Percentiles rank a stretch among this genome's conserved stretches.
Evolutionary conservation across 2,888 invertebrate species (phyloP).

Genomic region (Melanotus villosus): DNA sequence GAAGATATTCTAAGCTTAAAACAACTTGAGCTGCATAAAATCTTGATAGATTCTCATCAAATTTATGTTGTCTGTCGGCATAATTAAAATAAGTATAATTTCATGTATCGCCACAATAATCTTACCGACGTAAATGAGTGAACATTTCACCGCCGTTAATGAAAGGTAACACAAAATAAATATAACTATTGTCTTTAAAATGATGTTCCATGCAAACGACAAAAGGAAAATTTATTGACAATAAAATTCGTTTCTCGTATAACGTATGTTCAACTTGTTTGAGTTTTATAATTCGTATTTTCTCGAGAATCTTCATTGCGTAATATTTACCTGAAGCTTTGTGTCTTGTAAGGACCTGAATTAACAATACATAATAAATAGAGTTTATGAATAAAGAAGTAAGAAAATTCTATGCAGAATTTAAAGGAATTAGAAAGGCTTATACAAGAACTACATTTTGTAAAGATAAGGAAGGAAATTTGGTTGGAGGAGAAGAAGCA

Average conservation of each 20-base stretch:
- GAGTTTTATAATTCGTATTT: constrained; percentile 86
- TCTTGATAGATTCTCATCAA: constrained; percentile 84
- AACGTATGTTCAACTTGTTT: constrained; percentile 92
- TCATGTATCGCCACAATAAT: no score
- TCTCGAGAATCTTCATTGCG: constrained; percentile 92
- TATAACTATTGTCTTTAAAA: constrained; percentile 87
- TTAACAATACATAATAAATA: not conserved
- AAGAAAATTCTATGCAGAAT: no score
- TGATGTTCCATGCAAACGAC: constrained; percentile 87
- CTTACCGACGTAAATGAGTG: constrained; percentile 75
- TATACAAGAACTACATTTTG: no score
- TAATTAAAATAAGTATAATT: no score
- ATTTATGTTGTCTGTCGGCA: constrained; percentile 63
- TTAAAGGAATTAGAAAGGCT: not conserved
- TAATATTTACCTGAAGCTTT: constrained; percentile 74
- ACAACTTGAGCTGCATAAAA: constrained; percentile 94
- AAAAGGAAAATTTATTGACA: constrained; percentile 90
- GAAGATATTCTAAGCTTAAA: constrained; percentile 92
- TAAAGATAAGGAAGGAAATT: no score
- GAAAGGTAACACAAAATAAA: constrained; percentile 89
- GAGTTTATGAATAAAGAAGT: not conserved
- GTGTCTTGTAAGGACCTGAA: constrained; percentile 72
- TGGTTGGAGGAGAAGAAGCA: no score
- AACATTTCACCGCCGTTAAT: constrained; percentile 91
- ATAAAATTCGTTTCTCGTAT: constrained; percentile 91